Evolutionary conservation across 2,888 invertebrate species (phyloP).

Genomic region (Uloborus plumipes): DNA sequence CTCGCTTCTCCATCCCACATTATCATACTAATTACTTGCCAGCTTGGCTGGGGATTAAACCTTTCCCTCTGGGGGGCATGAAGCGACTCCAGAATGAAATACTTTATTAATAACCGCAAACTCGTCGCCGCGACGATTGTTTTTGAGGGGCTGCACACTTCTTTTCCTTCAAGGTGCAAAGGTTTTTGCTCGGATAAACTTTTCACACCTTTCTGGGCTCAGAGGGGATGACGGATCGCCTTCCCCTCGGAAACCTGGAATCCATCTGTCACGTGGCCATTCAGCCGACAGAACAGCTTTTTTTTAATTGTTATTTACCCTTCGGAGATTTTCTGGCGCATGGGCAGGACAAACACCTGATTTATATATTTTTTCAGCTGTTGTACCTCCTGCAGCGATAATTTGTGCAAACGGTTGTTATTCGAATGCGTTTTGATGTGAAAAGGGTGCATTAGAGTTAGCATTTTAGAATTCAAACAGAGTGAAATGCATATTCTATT

Average conservation of each 20-base stretch:
- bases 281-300: too few species aligned
- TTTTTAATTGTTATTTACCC: too few species aligned
- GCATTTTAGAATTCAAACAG: too few species aligned
- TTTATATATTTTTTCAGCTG: too few species aligned
- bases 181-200: slow-evolving; percentile 57
- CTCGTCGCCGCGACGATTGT: slow-evolving; percentile 53
- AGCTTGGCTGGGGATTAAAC: slow-evolving; percentile 54
- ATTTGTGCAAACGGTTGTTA: too few species aligned
- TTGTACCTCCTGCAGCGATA: too few species aligned
- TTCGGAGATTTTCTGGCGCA: too few species aligned
- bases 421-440: too few species aligned
- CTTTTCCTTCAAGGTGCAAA: slow-evolving; percentile 38
- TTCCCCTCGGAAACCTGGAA: slow-evolving; percentile 28
- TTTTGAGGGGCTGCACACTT: slow-evolving; percentile 17
- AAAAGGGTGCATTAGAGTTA: too few species aligned
- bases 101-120: slow-evolving; percentile 63
- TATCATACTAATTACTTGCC: slow-evolving; percentile 64
- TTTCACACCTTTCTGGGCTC: slow-evolving; percentile 53
- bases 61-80: slow-evolving; percentile 26
- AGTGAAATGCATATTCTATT: too few species aligned
- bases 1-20: slow-evolving; percentile 23
- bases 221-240: slow-evolving; percentile 28
- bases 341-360: too few species aligned
- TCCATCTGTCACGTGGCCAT: slow-evolving; percentile 53
- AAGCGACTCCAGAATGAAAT: slow-evolving; percentile 48